These are phyloP conservation scores for Myoxocephalus aenaeus DNA, from an alignment of 2,797 vertebrate species.

Conservation along the genomic window DNA sequence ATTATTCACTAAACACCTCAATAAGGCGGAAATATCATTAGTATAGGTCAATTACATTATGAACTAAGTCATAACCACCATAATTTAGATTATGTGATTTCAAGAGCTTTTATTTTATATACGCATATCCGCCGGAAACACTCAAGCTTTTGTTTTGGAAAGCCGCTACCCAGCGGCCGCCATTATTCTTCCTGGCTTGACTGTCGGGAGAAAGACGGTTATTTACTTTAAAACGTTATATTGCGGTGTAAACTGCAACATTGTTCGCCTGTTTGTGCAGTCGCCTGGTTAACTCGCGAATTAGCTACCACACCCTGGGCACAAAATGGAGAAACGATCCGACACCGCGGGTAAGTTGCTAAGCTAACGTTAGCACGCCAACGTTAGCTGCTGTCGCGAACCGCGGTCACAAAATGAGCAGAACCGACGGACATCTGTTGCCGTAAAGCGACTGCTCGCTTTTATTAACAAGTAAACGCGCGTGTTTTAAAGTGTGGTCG, in stretches of 20 bases:
- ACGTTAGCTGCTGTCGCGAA: slow-evolving; percentile 44
- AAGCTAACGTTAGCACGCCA: slow-evolving; percentile 71
- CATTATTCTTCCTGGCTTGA: slow-evolving; percentile 83
- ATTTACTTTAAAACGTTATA: slow-evolving; percentile 50
- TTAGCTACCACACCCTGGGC: background rate
- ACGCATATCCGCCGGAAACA: slow-evolving; percentile 72
- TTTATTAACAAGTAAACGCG: fast-evolving
- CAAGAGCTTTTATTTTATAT: slow-evolving; percentile 64
- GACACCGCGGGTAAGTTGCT: slow-evolving; percentile 70
- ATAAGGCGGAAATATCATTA: background rate
- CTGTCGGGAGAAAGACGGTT: slow-evolving; percentile 60
- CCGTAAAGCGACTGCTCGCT: fast-evolving
- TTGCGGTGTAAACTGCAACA: background rate
- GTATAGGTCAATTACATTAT: background rate
- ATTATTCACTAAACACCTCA: background rate
- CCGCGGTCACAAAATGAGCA: slow-evolving; percentile 33
- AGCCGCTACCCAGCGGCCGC: slow-evolving; percentile 66
- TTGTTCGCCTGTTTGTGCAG: fast-evolving
- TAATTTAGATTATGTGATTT: background rate
- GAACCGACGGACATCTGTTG: slow-evolving; percentile 11
- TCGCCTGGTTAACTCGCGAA: background rate
- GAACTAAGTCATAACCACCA: background rate
- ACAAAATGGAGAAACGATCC: slow-evolving; percentile 71
- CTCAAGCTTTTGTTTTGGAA: slow-evolving; percentile 81
- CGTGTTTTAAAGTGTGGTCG: fast-evolving